Evolutionary conservation across 2,797 vertebrate genomes (phyloP), one percentile per base, ranked within the genome.

Genomic region (Lateolabrax maculatus): DNA sequence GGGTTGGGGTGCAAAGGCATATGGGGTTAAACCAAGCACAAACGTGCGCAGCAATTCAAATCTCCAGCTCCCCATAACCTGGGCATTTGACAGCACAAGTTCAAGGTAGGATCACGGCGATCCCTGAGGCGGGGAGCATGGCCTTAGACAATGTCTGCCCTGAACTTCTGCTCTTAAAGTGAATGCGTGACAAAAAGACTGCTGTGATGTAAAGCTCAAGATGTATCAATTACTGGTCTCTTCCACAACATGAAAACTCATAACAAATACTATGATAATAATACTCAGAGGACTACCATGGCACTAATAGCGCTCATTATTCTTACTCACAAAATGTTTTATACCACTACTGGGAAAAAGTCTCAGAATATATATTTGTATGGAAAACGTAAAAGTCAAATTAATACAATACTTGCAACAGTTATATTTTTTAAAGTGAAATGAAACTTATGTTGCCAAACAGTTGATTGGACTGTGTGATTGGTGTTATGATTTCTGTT

Each of bases 101-200:
- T 95, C 93, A 95, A 94, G 93, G 92, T 89, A 83, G 93, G 94
- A 95, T 92, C 92, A 94, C 27, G 10, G 78, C 53, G 23, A 89
- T 74, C 87, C 94, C 93, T 61, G 79, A 87, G 93, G 95, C 92
- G 60, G 64, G 44, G 79, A 89, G 79, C 85, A 70, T 60, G 84
- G 89, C 79, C 77, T 81, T 52, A 83, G 85, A 93, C 88, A 89
- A 87, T 70, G 81, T 84, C 77, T 82, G 79, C 77, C 82, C 85
- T 86, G 75, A 88, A 90, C 71, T 52, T 69, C 73, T 65, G 67
- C 81, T 84, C 74, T 67, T 36, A 39, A 73, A 56, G 34, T 41
- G 56, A 77, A 80, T 79, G 80, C 31, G 31, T 84, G 87, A 89
- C 62, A 80, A 78, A 88, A 81, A 73, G 67, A 79, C 73, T 72